Base-by-base conservation (phyloP, 2,113 vertebrate genomes). In the Saccopteryx leptura region DNA sequence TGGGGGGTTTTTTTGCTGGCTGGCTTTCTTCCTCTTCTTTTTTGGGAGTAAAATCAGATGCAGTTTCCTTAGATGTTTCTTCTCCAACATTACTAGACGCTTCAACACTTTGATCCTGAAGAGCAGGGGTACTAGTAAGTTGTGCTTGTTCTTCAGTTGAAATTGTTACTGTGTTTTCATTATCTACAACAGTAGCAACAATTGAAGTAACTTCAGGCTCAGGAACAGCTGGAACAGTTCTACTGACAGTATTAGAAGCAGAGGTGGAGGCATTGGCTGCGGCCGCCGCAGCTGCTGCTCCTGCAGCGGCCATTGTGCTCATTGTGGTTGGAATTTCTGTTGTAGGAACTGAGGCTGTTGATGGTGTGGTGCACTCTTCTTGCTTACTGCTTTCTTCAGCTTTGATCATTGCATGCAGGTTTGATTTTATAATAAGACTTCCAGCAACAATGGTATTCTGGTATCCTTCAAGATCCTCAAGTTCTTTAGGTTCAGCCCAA, bases 401-500 rank as follows among this genome's bases (percentile, higher is more conserved):
- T 99, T 99, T 99, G 97, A 99, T 99, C 99, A 99, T 99, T 68
- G 99, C 99, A 98, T 97, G 97, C 97, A 98, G 96, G 97, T 98
- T 97, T 98, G 96, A 98, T 98, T 97, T 96, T 97, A 96, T 97
- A 98, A 97, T 97, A 97, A 98, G 96, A 97, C 97, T 97, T 95
- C 97, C 96, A 97, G 96, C 97, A 98, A 96, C 97, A 97, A 97
- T 97, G 93, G 97, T 97, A 98, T 97, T 97, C 97, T 96, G 97
- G 96, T 98, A 98, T 97, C 97, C 97, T 99, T 99, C 99, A 68
- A 99, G 99, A 94, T 99, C 99, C 97, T 99, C 99, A 79, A 99
- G 99, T 95, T 99, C 99, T 98, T 99, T 99, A 93, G 99, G 99
- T 98, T 99, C 99, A 92, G 99, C 99, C 99, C 99, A 99, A 96